Conservation (phyloP, 2,113 vertebrate genomes). For the Oncorhynchus mykiss region DNA sequence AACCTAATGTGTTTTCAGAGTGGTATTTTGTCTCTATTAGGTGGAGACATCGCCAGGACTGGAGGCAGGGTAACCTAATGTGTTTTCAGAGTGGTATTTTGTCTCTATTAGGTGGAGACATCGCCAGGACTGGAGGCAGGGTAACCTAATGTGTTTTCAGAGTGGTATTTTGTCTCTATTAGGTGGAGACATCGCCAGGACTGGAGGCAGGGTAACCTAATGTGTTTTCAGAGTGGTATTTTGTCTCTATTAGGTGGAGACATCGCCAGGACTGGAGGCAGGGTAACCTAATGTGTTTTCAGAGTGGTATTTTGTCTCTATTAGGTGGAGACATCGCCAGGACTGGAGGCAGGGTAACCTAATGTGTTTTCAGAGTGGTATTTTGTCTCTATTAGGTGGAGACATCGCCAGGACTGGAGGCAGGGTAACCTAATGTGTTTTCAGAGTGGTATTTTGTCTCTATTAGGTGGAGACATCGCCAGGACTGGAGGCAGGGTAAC, state of each 20-base stretch:
- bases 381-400: background rate
- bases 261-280: background rate
- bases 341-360: too few relatives aligned
- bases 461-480: background rate
- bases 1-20: too few relatives aligned
- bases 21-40: background rate
- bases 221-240: too few relatives aligned
- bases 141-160: too few relatives aligned
- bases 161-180: background rate
- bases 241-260: background rate
- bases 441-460: background rate
- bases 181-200: background rate
- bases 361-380: too few relatives aligned
- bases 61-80: too few relatives aligned
- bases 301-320: background rate
- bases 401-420: background rate
- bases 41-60: background rate
- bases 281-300: too few relatives aligned
- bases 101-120: background rate
- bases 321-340: background rate
- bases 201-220: too few relatives aligned
- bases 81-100: too few relatives aligned
- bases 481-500: too few relatives aligned
- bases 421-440: too few relatives aligned
- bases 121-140: background rate